These are phyloP conservation scores for Apamea monoglypha DNA, from an alignment of 2,888 invertebrate genomes.

Conservation along the genomic window DNA sequence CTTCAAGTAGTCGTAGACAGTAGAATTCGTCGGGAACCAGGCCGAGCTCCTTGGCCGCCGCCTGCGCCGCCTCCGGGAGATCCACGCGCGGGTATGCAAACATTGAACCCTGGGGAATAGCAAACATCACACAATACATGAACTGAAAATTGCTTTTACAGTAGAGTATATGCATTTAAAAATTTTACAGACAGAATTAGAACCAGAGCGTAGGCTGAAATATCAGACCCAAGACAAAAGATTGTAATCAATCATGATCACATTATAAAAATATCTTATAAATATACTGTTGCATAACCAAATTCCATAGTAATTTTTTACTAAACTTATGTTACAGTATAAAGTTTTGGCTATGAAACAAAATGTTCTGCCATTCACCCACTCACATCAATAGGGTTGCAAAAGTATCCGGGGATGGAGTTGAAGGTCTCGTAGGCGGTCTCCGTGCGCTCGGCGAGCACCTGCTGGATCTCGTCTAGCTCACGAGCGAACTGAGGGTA, in stretches of 20 bases:
- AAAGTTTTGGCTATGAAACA: neutral
- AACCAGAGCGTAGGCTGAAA: neutral
- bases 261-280: neutral
- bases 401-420: constrained; percentile 93
- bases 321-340: neutral
- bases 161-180: neutral
- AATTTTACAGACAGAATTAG: neutral
- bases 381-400: constrained; percentile 90
- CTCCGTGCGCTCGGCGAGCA: constrained; percentile 92
- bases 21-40: constrained; percentile 95
- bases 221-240: neutral
- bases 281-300: neutral
- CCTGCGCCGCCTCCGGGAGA: constrained; percentile 93
- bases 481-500: constrained; percentile 92
- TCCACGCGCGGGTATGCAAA: constrained; percentile 96
- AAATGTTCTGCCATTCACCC: neutral
- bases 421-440: constrained; percentile 95
- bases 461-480: constrained; percentile 89
- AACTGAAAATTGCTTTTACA: neutral
- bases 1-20: constrained; percentile 95
- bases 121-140: neutral
- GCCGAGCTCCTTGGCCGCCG: constrained; percentile 91
- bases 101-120: constrained; percentile 94
- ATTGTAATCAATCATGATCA: neutral
- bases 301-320: neutral